A percentile compares a stretch with the other conserved stretches of the same genome.
phyloP scores from a whole-genome alignment of 1,140 invertebrate genomes.

The Conus ventricosus region DNA sequence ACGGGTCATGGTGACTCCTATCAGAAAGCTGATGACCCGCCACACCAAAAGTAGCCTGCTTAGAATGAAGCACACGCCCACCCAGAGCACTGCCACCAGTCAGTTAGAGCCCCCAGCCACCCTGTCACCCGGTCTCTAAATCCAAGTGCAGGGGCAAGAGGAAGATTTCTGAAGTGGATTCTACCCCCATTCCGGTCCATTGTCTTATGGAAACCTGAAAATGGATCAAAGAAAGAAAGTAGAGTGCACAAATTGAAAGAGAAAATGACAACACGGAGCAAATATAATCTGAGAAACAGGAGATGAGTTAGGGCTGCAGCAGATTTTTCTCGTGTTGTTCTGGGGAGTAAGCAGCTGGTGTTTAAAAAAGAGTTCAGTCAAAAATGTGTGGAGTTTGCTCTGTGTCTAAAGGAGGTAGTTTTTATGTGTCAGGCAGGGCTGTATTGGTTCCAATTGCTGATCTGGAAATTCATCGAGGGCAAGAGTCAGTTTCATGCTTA shows the following conservation, averaged over 20 bases:
- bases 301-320: neutral
- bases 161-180: constrained; percentile 21
- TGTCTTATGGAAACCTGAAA: neutral
- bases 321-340: neutral
- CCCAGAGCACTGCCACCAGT: neutral
- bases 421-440: too few relatives aligned
- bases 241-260: neutral
- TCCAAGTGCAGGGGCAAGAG: constrained; percentile 1
- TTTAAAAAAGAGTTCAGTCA: too few relatives aligned
- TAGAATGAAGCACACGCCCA: constrained; percentile 56
- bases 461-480: too few relatives aligned
- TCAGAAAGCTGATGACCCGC: constrained; percentile 51
- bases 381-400: too few relatives aligned
- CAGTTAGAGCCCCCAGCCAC: neutral
- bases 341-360: too few relatives aligned
- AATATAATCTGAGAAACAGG: constrained; percentile 6
- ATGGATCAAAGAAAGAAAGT: neutral
- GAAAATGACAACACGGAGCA: neutral
- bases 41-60: constrained; percentile 65
- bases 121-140: neutral
- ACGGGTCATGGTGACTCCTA: constrained; percentile 57
- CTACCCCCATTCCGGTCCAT: neutral
- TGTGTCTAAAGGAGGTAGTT: too few relatives aligned
- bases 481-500: too few relatives aligned
- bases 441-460: too few relatives aligned